Base-by-base conservation (phyloP, 2,888 invertebrate species). In the Scaptomyza parva region DNA sequence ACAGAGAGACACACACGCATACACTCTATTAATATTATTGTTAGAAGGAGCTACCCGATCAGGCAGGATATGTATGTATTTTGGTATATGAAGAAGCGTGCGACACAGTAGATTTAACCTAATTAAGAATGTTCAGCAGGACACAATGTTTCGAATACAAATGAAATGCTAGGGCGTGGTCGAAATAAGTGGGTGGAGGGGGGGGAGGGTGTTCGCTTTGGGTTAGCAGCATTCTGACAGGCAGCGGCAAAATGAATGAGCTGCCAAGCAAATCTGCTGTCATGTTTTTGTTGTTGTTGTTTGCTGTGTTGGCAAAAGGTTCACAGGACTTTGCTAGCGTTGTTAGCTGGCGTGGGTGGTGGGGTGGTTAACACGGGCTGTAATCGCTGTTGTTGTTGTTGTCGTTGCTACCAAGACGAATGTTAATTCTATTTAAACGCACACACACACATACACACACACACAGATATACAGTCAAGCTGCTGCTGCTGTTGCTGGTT, bases 61-160 rank as follows among this genome's bases (percentile, higher is more conserved):
- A 61, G 68, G 30, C 47, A 18, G 48, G 80, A 53, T 66, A 52
- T 39, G 72, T 61, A 76, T 74, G 65, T 9, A 66, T 59, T 53
- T 73, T 47, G 40, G 50, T 35, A 14, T 35, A 14, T 14, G 55
- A 54, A 65, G 70, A 65, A 55, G 76, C 62, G 84, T 84, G 76
- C 64, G 60, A 78, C 78, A 82, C 87, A 88, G 89, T 88, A 88
- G 90, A 90, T 88, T 90, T 90, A 89, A 89, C 90, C 90, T 89
- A 89, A 89, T 89, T 89, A 89, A 90, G 90, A 89, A 89, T 89
- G 89, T 89, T 89, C 80, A 89, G 88, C 89, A 89, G 89, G 87
- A 90, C 90, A 87, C 78, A 83, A 76, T 78, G 86, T 71, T 82
- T 77, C 88, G 90, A 89, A 89, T 89, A 89, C 84, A 89, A 89